Evolutionary conservation across 2,113 vertebrate genomes (phyloP), one percentile per base, ranked within the genome.

Genomic region (Mixornis gularis): DNA sequence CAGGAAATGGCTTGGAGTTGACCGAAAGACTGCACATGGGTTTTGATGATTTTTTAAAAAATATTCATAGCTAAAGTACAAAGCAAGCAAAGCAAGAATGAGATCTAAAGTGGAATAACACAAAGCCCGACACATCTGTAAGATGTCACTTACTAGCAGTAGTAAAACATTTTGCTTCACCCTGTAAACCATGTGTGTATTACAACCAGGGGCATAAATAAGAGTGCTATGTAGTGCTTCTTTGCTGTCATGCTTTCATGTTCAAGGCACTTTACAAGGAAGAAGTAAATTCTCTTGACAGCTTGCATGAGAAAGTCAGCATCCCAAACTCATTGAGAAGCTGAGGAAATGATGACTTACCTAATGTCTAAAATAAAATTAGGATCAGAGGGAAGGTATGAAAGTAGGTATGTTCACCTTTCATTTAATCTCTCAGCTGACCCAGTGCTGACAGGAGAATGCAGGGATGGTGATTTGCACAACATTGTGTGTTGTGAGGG

Each of bases 401-500:
- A 38, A 81, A 66, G 18, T 9, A 46, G 40, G 1, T 56, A 46
- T 71, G 81, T 78, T 8, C 20, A 52, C 19, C 13, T 88, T 38
- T 40, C 1, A 3, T 84, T 91, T 43, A 53, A 87, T 6, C 24
- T 74, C 7, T 52, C 53, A 51, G 25, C 27, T 68, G 24, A 52
- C 10, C 8, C 1, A 3, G 13, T 34, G n/a, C 14, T 68, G 56
- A 17, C 36, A 53, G 5, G 30, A 51, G 5, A 7, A 25, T 26
- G 13, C 36, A 30, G 84, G 58, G 17, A 12, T 51, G 22, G 38
- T 64, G 69, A 58, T 85, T 63, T 79, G 69, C 60, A 44, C 18
- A 43, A 30, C 24, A 20, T 1, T 62, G 25, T 12, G 6, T 0
- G 2, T 0, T 1, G 0, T 72, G 62, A 32, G 26, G 43, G 29